Evolutionary conservation across 2,888 invertebrate species (phyloP), one percentile per base, ranked within the genome.

Genomic region (Spodoptera littoralis): DNA sequence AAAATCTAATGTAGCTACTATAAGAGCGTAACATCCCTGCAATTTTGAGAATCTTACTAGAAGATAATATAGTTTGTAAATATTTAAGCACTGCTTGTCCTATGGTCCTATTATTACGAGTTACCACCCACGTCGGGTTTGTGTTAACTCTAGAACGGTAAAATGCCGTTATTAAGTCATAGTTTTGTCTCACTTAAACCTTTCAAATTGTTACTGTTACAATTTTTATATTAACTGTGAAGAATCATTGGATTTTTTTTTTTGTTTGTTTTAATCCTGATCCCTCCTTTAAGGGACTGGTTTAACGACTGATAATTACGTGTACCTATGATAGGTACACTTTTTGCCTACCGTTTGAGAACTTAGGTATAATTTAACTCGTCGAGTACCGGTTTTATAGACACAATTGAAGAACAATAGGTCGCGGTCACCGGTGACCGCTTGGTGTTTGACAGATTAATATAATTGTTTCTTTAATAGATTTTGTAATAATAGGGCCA

Each of bases 1-100:
- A 86, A 88, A 85, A 87, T 88, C 79, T 83, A 85, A 84, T 77
- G 54, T 87, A 88, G 76, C 70, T 27, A 63, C 64, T 84, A 71
- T 70, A 70, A 2, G 75, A 84, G 61, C 80, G 82, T 79, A 83
- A 76, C 81, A 81, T 82, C 85, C 70, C 70, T 55, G 46, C 53
- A 63, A 41, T 75, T 81, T 77, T 65, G 76, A 73, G 76, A 77
- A 82, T 84, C 79, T 76, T 77, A 61, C 65, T 80, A 77, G 73
- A 27, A 41, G 24, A 63, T 76, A 73, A 63, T 58, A 64, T 79
- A 70, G 59, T 65, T 65, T 68, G 55, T 76, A 68, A 42, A 65
- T 68, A 56, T 24, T 44, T 57, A 30, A 61, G 62, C 70, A 76
- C 79, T 46, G 75, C 75, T 74, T 75, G 27, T 46, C 60, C 24